These are phyloP conservation scores for Eledone cirrhosa DNA, from an alignment of 2,888 invertebrate genomes.

Conservation along the genomic window DNA sequence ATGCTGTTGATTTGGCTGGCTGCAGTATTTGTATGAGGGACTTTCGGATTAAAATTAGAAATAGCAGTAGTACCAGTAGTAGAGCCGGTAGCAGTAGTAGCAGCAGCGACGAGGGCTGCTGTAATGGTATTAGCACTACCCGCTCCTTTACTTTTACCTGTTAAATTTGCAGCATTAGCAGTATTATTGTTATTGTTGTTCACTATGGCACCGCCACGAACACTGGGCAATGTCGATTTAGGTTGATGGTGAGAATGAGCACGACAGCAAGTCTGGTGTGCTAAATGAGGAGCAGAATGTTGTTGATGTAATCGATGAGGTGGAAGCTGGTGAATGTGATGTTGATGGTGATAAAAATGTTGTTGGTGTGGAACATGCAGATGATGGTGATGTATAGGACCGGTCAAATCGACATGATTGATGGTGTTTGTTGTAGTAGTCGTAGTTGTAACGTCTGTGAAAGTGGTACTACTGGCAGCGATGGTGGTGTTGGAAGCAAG, in stretches of 20 bases:
- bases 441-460: too few species aligned
- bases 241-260: not conserved
- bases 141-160: not conserved
- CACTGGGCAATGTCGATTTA: too few species aligned
- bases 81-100: not conserved
- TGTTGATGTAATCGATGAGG: not conserved
- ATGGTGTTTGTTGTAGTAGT: too few species aligned
- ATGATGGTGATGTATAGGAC: not conserved
- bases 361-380: not conserved
- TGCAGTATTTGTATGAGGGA: too few species aligned
- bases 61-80: slow-evolving; percentile 10
- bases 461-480: too few species aligned
- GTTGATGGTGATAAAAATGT: not conserved
- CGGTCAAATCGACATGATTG: not conserved
- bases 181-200: not conserved
- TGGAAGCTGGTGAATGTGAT: not conserved
- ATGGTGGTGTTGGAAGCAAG: too few species aligned
- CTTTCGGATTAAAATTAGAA: not conserved
- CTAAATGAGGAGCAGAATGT: not conserved
- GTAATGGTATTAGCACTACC: slow-evolving; percentile 1
- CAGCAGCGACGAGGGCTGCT: slow-evolving; percentile 15
- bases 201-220: not conserved
- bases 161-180: not conserved
- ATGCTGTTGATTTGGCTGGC: not conserved
- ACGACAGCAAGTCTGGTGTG: slow-evolving; percentile 18